Base-by-base conservation (phyloP, 2,113 vertebrate genomes). In the human (Homo sapiens) region DNA sequence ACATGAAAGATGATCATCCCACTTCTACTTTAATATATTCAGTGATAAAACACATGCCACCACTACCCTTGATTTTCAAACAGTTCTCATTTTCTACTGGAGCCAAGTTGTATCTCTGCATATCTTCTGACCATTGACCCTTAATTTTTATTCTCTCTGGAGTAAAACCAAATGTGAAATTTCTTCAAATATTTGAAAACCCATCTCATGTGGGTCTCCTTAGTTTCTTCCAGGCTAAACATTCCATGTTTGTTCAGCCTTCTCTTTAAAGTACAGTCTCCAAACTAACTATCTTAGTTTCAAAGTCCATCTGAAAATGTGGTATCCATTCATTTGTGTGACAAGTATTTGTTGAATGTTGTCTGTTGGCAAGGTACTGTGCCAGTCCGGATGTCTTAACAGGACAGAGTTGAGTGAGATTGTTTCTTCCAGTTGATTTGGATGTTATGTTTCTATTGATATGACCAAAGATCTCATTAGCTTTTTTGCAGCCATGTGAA, bases 141-240 rank as follows among this genome's bases (percentile, higher is more conserved):
- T 94, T 68, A 32, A 48, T 85, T 87, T 32, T 5, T 6, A 12
- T 43, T 30, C 30, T 45, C 55, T 20, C 43, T 79, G 43, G 88
- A 96, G 23, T 30, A 83, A 94, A 96, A 95, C 23, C 94, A 94
- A 94, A 93, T 38, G n/a, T 78, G 92, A 90, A 93, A 93, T 90
- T 92, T 45, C 72, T 92, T 84, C 76, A 40, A 3, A 55, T 68
- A 81, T 61, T 96, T 96, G 79, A 97, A 98, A 96, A 93, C 59
- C 10, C 2, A n/a, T 94, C 92, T 94, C 90, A 18, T 73, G 75
- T 79, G 78, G 57, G 35, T 90, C 92, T 88, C 61, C 73, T 92
- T 81, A 27, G 80, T 72, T 92, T 94, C 55, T 85, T 92, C 80
- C 80, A 92, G 92, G 94, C 87, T 92, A 84, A 90, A 66, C 90